Base-by-base conservation (phyloP, 2,888 invertebrate genomes). In the Ophion ellenae region DNA sequence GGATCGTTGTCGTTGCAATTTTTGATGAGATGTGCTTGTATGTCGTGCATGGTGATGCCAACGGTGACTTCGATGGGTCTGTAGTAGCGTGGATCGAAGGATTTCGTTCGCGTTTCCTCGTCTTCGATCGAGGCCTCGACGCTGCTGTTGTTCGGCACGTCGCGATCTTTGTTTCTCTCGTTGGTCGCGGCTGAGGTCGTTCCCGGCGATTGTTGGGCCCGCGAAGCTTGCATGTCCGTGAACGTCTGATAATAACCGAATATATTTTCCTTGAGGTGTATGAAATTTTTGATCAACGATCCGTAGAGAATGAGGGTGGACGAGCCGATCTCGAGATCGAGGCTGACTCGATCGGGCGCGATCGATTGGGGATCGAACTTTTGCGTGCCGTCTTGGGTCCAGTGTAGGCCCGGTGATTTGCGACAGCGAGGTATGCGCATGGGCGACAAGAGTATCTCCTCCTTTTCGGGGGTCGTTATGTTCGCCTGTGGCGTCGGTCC, bases 221-320 rank as follows among this genome's bases (percentile, higher is more conserved):
- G 94, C 14, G 94, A 95, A 89, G 97, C 96, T 90, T 97, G 97
- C 97, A 99, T 98, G 91, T 99, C 99, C 0, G 98, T 98, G 92
- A 99, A 99, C 36, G 96, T 96, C 94, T 99, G 99, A 95, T 99
- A 98, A 94, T 98, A 99, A 0, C 99, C 99, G 93, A 99, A 98
- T 89, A 99, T 98, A 92, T 99, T 99, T 95, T 99, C 99, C 93
- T 99, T 97, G 64, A 99, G 95, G 94, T 98, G 97, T 92, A 99
- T 96, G 90, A 99, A 97, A 93, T 98, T 97, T 80, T 97, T 96
- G 53, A 99, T 95, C 9, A 99, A 96, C 24, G 99, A 97, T 3
- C 99, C 99, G 92, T 99, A 99, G 0, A 99, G 96, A 90, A 98
- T 96, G 7, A 99, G 94, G 47, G 98, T 97, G 0, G 99, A 99